These are phyloP conservation scores for Thomomys bottae DNA, from an alignment of 2,113 vertebrate species.

Conservation along the genomic window DNA sequence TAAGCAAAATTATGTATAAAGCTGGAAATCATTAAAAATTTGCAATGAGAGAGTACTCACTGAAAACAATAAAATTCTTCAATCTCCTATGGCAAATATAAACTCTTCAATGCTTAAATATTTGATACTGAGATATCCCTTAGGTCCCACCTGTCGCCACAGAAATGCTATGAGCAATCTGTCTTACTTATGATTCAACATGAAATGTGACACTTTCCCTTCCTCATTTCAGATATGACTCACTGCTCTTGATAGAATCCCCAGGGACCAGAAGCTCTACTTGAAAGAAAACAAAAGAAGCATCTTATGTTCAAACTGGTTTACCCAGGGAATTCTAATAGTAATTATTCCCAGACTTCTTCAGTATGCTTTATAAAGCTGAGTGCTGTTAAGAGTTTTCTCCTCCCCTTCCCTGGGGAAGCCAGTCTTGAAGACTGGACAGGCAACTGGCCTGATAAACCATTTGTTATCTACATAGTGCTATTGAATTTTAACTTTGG, in stretches of 20 bases:
- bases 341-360: constrained; percentile 39
- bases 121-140: not conserved
- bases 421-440: constrained; percentile 31
- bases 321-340: constrained; percentile 51
- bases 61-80: not conserved
- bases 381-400: constrained; percentile 16
- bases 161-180: not conserved
- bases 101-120: constrained; percentile 10
- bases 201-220: constrained; percentile 71
- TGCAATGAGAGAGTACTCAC: not conserved
- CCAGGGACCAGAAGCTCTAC: constrained; percentile 42
- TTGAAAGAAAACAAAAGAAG: constrained; percentile 45
- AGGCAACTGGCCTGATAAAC: constrained; percentile 20
- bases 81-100: not conserved
- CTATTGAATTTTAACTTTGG: constrained; percentile 59
- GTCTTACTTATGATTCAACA: constrained; percentile 41
- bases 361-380: constrained; percentile 33
- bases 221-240: constrained; percentile 71
- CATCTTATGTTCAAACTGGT: constrained; percentile 51
- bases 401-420: constrained; percentile 41
- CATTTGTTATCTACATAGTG: constrained; percentile 33
- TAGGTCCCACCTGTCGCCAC: not conserved
- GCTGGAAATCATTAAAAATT: not conserved
- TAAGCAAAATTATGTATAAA: constrained; percentile 43
- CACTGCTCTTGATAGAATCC: constrained; percentile 55